phyloP scores from a whole-genome alignment of 2,113 vertebrate genomes.

The Malurus alboscapulatus region DNA sequence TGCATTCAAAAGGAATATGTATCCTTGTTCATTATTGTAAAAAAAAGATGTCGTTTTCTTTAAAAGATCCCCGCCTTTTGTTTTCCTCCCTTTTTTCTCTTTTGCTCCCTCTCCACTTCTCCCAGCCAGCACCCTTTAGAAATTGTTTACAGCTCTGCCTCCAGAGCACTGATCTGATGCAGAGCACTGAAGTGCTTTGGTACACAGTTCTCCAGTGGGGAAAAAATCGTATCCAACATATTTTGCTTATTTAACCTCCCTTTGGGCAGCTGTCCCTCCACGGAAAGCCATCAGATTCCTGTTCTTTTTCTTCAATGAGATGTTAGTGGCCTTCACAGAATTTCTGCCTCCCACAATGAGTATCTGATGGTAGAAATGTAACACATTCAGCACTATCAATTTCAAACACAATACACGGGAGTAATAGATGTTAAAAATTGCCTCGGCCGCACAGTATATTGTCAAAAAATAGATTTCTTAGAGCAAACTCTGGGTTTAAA shows the following conservation, averaged over 20 bases:
- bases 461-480: conserved; percentile 45
- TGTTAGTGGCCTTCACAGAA: neutral
- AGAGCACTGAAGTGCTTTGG: neutral
- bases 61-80: accelerated
- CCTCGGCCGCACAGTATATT: neutral
- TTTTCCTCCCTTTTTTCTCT: neutral
- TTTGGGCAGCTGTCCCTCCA: neutral
- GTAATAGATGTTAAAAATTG: conserved; percentile 49
- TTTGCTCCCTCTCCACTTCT: neutral
- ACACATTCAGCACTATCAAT: conserved; percentile 23
- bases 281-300: conserved; percentile 19
- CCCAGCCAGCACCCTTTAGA: neutral
- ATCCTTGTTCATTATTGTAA: neutral
- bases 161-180: neutral
- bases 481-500: conserved; percentile 28
- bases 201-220: neutral
- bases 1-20: neutral
- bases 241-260: conserved; percentile 33
- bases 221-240: neutral
- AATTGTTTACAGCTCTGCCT: neutral
- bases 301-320: neutral
- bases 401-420: conserved; percentile 46
- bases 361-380: neutral
- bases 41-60: neutral
- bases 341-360: neutral